Percentiles rank a stretch among this genome's conserved stretches.
phyloP scores from a whole-genome alignment of 1,140 invertebrate genomes.

The Steinernema feltiae region DNA sequence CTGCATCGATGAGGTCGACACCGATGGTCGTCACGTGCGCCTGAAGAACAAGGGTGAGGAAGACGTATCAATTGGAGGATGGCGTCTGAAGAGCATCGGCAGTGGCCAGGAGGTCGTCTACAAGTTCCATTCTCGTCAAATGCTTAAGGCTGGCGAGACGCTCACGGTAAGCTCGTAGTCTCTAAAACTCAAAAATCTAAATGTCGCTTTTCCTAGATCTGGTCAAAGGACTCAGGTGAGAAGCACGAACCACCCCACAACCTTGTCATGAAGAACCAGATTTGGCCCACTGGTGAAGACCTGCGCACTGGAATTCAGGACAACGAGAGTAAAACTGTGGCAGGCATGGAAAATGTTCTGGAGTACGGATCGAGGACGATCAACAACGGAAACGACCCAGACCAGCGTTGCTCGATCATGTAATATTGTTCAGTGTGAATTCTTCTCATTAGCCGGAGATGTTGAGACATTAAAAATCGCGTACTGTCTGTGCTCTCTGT shows the following conservation, averaged over 20 bases:
- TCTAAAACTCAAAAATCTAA: background rate
- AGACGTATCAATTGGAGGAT: slow-evolving; percentile 44
- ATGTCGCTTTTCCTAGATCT: background rate
- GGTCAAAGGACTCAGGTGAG: slow-evolving; percentile 23
- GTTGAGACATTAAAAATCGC: too few species aligned
- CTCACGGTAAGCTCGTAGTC: slow-evolving; percentile 28
- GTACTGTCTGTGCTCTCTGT: too few species aligned
- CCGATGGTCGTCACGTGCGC: slow-evolving; percentile 46
- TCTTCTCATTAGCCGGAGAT: too few species aligned
- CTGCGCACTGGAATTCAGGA: slow-evolving; percentile 25
- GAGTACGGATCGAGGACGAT: slow-evolving; percentile 1
- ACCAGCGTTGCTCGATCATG: slow-evolving; percentile 34
- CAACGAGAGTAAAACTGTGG: slow-evolving; percentile 28
- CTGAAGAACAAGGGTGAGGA: slow-evolving; percentile 50
- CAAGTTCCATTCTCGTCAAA: slow-evolving; percentile 48
- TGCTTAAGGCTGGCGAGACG: slow-evolving; percentile 24
- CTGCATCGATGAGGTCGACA: slow-evolving; percentile 49
- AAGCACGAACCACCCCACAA: slow-evolving; percentile 31
- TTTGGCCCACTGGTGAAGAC: slow-evolving; percentile 37
- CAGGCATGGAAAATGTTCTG: slow-evolving; percentile 28
- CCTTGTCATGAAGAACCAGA: slow-evolving; percentile 38
- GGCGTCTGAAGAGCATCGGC: slow-evolving; percentile 34
- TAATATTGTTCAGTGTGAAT: slow-evolving; percentile 19
- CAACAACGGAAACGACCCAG: slow-evolving; percentile 24
- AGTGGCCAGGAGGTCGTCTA: slow-evolving; percentile 46